phyloP scores from a whole-genome alignment of 64 coral and sea anemone genomes.

The Pocillopora damicornis region DNA sequence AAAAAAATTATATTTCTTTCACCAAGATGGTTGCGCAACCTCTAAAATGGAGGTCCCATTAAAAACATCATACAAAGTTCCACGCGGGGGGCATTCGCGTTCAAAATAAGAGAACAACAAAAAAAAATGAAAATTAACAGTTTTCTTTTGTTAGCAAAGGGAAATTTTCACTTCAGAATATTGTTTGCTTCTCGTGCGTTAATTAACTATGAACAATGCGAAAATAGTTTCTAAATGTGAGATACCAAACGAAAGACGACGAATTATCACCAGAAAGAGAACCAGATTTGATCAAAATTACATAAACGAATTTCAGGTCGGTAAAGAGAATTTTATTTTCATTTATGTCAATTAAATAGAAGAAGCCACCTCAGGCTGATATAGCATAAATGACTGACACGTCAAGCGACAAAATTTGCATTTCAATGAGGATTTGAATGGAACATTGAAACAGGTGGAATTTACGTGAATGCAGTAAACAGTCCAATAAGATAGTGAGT shows the following conservation, averaged over 20 bases:
- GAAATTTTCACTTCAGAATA: neutral
- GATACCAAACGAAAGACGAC: neutral
- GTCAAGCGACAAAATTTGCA: constrained; percentile 20
- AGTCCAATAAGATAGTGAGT: constrained; percentile 10
- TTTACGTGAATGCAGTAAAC: constrained; percentile 3
- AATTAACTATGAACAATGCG: neutral
- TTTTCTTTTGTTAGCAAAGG: neutral
- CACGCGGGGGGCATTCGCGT: too few relatives aligned
- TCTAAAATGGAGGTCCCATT: too few relatives aligned
- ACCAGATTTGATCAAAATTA: neutral
- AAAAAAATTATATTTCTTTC: too few relatives aligned
- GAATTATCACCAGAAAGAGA: neutral
- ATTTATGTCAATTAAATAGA: neutral
- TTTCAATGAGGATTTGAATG: constrained; percentile 10
- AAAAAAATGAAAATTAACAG: neutral
- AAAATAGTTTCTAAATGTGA: neutral
- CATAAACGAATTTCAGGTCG: neutral
- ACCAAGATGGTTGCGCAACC: too few relatives aligned
- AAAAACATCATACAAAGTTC: too few relatives aligned
- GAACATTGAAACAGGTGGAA: neutral
- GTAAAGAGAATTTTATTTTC: neutral
- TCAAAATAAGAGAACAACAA: too few relatives aligned
- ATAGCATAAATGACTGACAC: neutral
- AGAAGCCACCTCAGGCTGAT: neutral
- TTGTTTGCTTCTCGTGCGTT: neutral